These are phyloP conservation scores for Geococcyx californianus DNA, from an alignment of 2,113 vertebrate genomes.

Conservation along the genomic window DNA sequence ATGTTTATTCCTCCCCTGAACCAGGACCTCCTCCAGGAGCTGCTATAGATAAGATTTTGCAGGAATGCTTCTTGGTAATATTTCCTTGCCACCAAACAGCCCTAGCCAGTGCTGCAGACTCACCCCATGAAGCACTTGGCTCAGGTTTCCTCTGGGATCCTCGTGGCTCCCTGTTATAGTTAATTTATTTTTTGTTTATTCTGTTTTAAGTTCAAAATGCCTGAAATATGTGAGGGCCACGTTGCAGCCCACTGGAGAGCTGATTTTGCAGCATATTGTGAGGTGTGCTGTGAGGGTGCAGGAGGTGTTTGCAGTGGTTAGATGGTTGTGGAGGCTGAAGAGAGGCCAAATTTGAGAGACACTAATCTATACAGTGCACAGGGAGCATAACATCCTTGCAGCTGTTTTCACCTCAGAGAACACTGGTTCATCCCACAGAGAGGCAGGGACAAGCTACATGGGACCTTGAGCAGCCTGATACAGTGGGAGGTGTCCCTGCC, in stretches of 20 bases:
- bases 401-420: not conserved
- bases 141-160: not conserved
- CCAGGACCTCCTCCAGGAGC: not conserved
- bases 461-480: no score
- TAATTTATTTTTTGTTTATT: not conserved
- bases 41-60: not conserved
- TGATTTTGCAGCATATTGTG: not conserved
- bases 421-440: not conserved
- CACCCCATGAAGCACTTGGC: not conserved
- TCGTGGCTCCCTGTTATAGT: accelerated
- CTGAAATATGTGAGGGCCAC: accelerated
- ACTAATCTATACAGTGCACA: accelerated
- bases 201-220: not conserved
- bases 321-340: not conserved
- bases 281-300: not conserved
- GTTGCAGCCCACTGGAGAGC: not conserved
- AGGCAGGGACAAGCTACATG: not conserved
- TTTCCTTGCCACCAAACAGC: not conserved
- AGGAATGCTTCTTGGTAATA: not conserved
- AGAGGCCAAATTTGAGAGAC: not conserved
- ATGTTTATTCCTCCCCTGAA: not conserved
- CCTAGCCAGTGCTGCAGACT: not conserved
- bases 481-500: no score
- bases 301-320: not conserved
- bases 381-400: not conserved